A percentile compares a stretch with the other conserved stretches of the same genome.
Conservation (phyloP, 2,113 vertebrate genomes). For the Turnix velox region DNA sequence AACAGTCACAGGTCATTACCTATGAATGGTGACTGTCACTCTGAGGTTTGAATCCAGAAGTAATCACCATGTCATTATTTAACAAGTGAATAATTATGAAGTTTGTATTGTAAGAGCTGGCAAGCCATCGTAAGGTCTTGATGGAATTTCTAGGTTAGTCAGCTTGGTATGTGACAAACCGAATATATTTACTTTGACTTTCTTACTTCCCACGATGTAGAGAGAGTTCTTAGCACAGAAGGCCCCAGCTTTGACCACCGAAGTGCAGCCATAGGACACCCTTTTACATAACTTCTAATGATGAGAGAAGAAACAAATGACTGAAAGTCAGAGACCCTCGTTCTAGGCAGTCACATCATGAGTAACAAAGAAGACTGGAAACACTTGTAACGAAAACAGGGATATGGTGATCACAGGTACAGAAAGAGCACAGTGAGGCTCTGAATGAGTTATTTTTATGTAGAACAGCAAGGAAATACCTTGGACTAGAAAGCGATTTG, state of each 20-base stretch:
- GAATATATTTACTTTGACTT: neutral
- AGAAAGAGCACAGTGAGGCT: neutral
- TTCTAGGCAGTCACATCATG: neutral
- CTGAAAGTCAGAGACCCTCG: neutral
- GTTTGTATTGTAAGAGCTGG: neutral
- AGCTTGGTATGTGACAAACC: neutral
- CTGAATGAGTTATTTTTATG: neutral
- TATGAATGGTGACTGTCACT: neutral
- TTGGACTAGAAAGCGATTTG: neutral
- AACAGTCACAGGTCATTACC: neutral
- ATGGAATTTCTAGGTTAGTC: neutral
- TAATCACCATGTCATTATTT: neutral
- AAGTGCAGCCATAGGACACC: neutral
- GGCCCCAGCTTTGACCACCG: neutral
- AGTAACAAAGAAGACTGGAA: neutral
- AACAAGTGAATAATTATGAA: neutral
- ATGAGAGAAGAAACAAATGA: neutral
- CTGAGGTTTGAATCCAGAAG: neutral
- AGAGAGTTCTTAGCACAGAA: neutral
- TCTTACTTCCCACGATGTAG: neutral
- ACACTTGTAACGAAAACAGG: neutral
- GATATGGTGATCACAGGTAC: neutral
- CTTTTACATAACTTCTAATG: neutral
- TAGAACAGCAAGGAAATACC: neutral
- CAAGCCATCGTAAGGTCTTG: neutral